These are phyloP conservation scores for Leptatherina wallacei DNA, from an alignment of 2,797 vertebrate species.

Conservation along the genomic window DNA sequence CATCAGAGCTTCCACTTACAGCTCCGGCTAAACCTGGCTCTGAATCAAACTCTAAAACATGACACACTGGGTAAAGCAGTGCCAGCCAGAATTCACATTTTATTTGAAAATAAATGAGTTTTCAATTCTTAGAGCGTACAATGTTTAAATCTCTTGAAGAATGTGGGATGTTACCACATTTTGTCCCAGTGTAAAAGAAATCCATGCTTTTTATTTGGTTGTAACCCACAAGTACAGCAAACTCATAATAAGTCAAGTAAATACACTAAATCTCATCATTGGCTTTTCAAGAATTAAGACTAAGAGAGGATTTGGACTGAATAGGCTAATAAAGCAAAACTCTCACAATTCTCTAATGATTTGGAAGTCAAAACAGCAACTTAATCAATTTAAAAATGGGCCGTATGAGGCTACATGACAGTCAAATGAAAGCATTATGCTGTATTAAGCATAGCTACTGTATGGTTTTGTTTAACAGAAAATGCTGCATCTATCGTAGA, in stretches of 20 bases:
- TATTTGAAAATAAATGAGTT: constrained; percentile 53
- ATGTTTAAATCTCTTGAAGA: constrained; percentile 40
- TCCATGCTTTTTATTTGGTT: constrained; percentile 33
- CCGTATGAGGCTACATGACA: constrained; percentile 25
- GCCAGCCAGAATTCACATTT: constrained; percentile 49
- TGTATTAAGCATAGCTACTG: constrained; percentile 23
- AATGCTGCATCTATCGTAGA: constrained; percentile 24
- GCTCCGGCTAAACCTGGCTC: constrained; percentile 56
- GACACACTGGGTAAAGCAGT: constrained; percentile 43
- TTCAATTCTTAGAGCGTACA: constrained; percentile 22
- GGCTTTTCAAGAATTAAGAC: constrained; percentile 17
- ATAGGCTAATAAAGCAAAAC: constrained; percentile 20
- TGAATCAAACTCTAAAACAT: constrained; percentile 54
- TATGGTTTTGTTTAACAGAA: constrained; percentile 29
- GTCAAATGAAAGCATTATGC: constrained; percentile 41
- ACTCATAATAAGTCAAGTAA: constrained; percentile 30
- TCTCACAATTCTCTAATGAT: constrained; percentile 13
- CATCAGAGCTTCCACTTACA: constrained; percentile 72
- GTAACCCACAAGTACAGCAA: constrained; percentile 25
- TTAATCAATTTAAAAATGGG: constrained; percentile 19
- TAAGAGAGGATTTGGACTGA: constrained; percentile 35
- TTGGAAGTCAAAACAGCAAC: constrained; percentile 30
- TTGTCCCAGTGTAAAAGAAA: constrained; percentile 33
- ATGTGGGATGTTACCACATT: constrained; percentile 24
- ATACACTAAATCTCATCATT: constrained; percentile 17